Evolutionary conservation across 2,888 invertebrate species (phyloP).

Genomic region (Tridacna crocea): DNA sequence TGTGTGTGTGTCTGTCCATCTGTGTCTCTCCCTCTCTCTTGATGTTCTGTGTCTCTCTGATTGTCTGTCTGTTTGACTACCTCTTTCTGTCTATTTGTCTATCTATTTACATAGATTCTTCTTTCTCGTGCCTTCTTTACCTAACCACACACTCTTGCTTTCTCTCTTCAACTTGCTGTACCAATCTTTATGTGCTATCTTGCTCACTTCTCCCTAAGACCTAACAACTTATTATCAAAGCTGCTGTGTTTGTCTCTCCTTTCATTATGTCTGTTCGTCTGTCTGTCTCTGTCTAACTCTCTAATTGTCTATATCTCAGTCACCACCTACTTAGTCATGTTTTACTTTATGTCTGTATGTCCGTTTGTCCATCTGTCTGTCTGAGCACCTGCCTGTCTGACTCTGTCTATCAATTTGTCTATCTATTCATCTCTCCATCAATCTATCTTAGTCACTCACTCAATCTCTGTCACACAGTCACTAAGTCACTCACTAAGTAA

Average conservation of each 20-base stretch:
- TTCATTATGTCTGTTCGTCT: background rate
- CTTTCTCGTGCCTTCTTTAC: conserved; percentile 3
- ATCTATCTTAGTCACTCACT: too few relatives aligned
- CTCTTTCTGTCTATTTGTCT: conserved; percentile 2
- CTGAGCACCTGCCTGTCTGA: too few relatives aligned
- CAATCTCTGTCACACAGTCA: too few relatives aligned
- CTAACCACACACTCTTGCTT: too few relatives aligned
- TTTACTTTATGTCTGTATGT: too few relatives aligned
- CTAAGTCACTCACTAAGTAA: too few relatives aligned
- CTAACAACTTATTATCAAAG: too few relatives aligned
- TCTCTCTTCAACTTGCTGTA: background rate
- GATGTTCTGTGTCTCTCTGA: background rate
- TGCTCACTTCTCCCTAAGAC: too few relatives aligned
- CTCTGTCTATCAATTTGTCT: too few relatives aligned
- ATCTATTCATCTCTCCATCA: too few relatives aligned
- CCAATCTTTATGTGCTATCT: background rate
- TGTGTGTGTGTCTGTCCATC: conserved; percentile 4
- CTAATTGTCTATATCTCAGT: background rate
- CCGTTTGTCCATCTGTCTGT: too few relatives aligned
- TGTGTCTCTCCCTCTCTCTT: conserved; percentile 8
- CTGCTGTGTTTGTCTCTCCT: background rate
- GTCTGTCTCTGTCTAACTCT: background rate
- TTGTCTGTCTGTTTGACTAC: background rate
- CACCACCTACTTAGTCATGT: too few relatives aligned
- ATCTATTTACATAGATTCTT: background rate